Percentiles rank a stretch among this genome's conserved stretches.
Conservation (phyloP, 2,888 invertebrate species). For the Orchestes rusci region DNA sequence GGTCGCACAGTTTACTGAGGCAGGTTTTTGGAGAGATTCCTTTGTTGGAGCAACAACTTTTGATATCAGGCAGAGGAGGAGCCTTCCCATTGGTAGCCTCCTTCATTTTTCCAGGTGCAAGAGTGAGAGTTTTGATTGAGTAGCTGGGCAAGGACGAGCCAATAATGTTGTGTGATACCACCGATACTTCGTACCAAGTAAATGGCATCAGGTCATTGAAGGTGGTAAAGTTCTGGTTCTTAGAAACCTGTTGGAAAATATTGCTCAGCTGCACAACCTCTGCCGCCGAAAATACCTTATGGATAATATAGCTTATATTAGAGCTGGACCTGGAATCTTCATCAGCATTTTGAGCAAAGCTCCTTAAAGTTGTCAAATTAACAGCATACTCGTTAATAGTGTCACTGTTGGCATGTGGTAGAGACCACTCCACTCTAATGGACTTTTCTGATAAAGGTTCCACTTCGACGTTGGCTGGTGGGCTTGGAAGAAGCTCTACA, state of each 20-base stretch:
- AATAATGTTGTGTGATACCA: constrained; percentile 65
- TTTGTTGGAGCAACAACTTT: constrained; percentile 59
- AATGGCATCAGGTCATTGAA: constrained; percentile 62
- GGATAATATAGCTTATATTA: constrained; percentile 21
- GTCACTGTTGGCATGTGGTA: constrained; percentile 57
- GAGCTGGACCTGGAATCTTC: constrained; percentile 36
- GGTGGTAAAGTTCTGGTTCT: constrained; percentile 52
- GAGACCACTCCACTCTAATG: constrained; percentile 63
- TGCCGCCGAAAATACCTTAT: too few relatives aligned
- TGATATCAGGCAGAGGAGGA: constrained; percentile 67
- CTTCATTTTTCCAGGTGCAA: constrained; percentile 58
- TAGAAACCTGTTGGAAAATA: constrained; percentile 51
- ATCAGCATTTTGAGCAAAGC: constrained; percentile 56
- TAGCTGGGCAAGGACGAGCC: constrained; percentile 73
- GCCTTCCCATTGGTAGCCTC: constrained; percentile 51
- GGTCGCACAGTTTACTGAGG: constrained; percentile 73
- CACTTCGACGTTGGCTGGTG: constrained; percentile 64
- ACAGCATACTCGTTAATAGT: constrained; percentile 60
- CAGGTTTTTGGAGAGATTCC: constrained; percentile 64
- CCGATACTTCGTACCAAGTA: constrained; percentile 76
- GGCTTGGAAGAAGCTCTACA: constrained; percentile 65
- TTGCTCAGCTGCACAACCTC: too few relatives aligned
- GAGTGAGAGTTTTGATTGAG: constrained; percentile 62
- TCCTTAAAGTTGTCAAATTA: constrained; percentile 63
- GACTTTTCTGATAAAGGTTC: constrained; percentile 67